Base-by-base conservation (phyloP, 2,113 vertebrate species). In the Strix aluco region DNA sequence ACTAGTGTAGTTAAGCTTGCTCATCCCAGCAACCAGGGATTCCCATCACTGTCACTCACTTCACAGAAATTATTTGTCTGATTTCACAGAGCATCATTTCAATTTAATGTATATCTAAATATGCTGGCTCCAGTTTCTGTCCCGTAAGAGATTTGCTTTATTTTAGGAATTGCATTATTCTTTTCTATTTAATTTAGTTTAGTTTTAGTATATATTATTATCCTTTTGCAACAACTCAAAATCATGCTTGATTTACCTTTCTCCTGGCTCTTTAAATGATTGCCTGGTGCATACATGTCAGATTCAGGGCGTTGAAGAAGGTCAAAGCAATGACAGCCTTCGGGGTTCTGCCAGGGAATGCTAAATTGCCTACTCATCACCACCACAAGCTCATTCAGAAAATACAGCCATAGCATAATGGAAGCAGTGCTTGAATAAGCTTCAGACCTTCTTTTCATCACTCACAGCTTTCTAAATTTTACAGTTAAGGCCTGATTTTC, bases 351-450 rank as follows among this genome's bases (percentile, higher is more conserved):
- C 49, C 87, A 57, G 58, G n/a, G 71, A 93, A 70, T 51, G 57
- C 88, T 85, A 73, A 90, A 91, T 73, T 67, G 66, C 88, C 88
- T 69, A 2, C 36, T 95, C 82, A 94, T 52, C 86, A 66, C 92
- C 46, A 55, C 67, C 86, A 80, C 87, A 70, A 93, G 81, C 95
- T 96, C 94, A 97, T 63, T 70, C 94, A 83, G 70, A 93, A 95
- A 92, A 78, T 38, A 69, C 78, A 92, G 42, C 63, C 49, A 20
- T 26, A 38, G 57, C 5, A 42, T 51, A 86, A 94, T 74, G 59
- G 71, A 79, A 80, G 88, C 66, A 82, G 79, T 51, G 79, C 85
- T 83, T 91, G 67, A 96, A 82, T 74, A 94, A 95, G 47, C 77
- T 86, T 92, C 79, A 82, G 42, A 93, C 73, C 18, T 67, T 82